phyloP scores from a whole-genome alignment of 2,797 vertebrate genomes.

The Notamacropus eugenii region DNA sequence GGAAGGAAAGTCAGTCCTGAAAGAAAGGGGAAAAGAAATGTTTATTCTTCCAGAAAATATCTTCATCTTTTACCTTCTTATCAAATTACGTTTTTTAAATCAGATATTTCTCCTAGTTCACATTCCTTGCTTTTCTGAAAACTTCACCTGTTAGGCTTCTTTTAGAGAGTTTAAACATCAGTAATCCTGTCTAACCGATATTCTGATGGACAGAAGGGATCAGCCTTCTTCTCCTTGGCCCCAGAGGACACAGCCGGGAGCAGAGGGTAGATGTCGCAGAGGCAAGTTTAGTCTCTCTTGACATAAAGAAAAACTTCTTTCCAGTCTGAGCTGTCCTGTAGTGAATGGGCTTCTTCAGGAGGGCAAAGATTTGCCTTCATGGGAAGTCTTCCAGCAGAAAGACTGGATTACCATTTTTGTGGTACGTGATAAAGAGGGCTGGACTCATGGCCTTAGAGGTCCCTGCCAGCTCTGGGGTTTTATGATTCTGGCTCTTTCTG shows the following conservation, averaged over 20 bases:
- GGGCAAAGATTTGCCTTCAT: not conserved
- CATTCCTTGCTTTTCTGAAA: constrained; percentile 44
- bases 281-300: not conserved
- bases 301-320: too few species aligned
- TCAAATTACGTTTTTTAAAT: constrained; percentile 37
- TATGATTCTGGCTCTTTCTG: not conserved
- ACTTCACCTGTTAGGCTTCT: constrained; percentile 22
- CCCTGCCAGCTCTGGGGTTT: not conserved
- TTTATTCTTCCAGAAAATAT: not conserved
- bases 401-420: not conserved
- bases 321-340: not conserved
- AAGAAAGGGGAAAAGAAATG: not conserved
- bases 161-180: constrained; percentile 22
- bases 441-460: not conserved
- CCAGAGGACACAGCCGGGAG: too few species aligned
- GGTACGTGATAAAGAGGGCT: not conserved
- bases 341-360: not conserved
- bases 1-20: not conserved
- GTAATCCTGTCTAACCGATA: not conserved
- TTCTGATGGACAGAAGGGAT: not conserved
- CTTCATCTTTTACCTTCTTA: not conserved
- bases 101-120: constrained; percentile 22
- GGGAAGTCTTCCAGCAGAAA: not conserved
- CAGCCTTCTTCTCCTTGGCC: not conserved
- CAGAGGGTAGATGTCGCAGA: not conserved